Base-by-base conservation (phyloP, 2,888 invertebrate species). In the Epistrophe eligans region DNA sequence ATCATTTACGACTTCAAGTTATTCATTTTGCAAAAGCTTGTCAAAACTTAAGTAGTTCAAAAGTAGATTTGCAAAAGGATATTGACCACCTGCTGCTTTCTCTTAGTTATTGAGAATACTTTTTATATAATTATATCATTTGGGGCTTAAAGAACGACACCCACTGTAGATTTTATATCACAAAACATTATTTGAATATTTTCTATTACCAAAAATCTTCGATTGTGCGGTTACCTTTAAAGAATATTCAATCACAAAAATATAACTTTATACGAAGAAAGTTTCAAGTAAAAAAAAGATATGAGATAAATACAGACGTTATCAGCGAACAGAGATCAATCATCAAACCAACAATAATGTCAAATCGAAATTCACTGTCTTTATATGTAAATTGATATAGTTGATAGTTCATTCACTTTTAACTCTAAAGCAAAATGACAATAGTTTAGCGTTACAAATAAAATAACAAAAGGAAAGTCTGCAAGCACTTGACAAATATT, bases 401-500 rank as follows among this genome's bases (percentile, higher is more conserved):
- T 24, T 24, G 24, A 84, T 84, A 81, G 81, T 77, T 84, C 84
- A 72, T 80, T 84, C 80, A 76, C 84, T 80, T 24, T 35, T n/a
- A n/a, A 48, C 9, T 40, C 50, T 15, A 5, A 45, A 57, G 55
- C 40, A 35, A 70, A 70, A 60, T 79, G 76, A 87, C 79, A 83
- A 87, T 87, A 79, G 74, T 84, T 80, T 67, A 80, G 79, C 79
- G 58, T 83, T 76, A 72, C 79, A 71, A 80, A 11, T 8, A 19
- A 8, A 66, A 71, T 70, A 70, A 84, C 71, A 87, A 87, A 79
- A 76, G 83, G 83, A 83, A 87, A 87, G 83, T 87, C 83, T 71
- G 87, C 87, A 79, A 87, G 79, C 72, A 83, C 83, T 87, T 87
- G 87, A 87, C 87, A 83, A 87, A 71, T 79, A 83, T 83, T 87